Evolutionary conservation across 2,113 vertebrate species (phyloP).

Genomic region (Apodemus sylvaticus): DNA sequence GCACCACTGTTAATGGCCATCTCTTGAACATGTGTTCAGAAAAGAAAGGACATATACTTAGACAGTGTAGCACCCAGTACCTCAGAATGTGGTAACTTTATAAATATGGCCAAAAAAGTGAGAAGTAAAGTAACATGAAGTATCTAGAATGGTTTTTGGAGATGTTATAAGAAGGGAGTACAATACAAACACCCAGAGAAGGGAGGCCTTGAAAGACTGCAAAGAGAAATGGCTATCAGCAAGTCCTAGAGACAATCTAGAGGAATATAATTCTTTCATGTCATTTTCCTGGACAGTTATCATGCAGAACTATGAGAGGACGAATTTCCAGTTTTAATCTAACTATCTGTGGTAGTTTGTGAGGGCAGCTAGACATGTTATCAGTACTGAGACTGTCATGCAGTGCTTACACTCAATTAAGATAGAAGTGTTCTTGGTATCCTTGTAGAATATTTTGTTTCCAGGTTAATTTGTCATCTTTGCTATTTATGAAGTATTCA

Average conservation of each 20-base stretch:
- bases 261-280: background rate
- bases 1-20: background rate
- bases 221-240: background rate
- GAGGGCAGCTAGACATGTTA: background rate
- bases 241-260: background rate
- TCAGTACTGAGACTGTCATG: background rate
- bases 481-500: background rate
- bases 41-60: background rate
- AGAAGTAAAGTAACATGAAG: background rate
- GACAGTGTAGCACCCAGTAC: background rate
- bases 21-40: background rate
- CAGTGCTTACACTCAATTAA: background rate
- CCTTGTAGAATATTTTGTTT: background rate
- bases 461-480: background rate
- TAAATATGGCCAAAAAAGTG: background rate
- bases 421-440: background rate
- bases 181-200: background rate
- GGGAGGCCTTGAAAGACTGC: background rate
- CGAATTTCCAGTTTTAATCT: background rate
- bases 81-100: background rate
- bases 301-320: background rate
- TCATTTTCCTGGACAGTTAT: background rate
- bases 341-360: background rate
- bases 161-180: background rate
- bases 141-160: background rate